Evolutionary conservation across 92 coral and sea anemone species (phyloP).

Genomic region (Isaurus tuberculatus): DNA sequence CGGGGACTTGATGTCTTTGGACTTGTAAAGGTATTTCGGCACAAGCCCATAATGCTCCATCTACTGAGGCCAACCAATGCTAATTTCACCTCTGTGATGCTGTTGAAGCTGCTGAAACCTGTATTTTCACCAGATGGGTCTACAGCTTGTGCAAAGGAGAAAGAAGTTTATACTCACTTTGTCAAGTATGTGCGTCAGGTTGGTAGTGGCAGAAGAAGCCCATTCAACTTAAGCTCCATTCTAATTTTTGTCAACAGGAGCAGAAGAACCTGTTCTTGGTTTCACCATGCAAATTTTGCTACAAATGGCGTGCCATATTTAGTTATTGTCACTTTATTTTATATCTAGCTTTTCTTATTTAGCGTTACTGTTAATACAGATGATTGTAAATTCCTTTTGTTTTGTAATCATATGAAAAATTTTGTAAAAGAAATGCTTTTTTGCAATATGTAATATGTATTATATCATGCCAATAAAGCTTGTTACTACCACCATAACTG

Average conservation of each 20-base stretch:
- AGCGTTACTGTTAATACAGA: too few relatives aligned
- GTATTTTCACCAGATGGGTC: slow-evolving; percentile 47
- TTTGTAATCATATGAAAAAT: too few relatives aligned
- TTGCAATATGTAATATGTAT: too few relatives aligned
- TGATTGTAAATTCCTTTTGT: too few relatives aligned
- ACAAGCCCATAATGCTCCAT: slow-evolving; percentile 43
- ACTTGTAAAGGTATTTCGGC: slow-evolving; percentile 20
- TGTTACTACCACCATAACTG: too few relatives aligned
- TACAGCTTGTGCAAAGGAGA: slow-evolving; percentile 50
- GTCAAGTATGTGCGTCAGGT: slow-evolving; percentile 75
- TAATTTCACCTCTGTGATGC: slow-evolving; percentile 18
- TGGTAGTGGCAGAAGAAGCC: slow-evolving; percentile 71
- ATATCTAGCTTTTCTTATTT: too few relatives aligned
- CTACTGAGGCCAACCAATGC: slow-evolving; percentile 51
- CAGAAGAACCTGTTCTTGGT: slow-evolving; percentile 80
- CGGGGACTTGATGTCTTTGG: slow-evolving; percentile 54
- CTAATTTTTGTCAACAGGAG: slow-evolving; percentile 72
- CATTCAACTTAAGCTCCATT: slow-evolving; percentile 55
- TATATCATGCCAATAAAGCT: too few relatives aligned
- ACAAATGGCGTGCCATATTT: too few relatives aligned
- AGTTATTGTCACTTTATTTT: too few relatives aligned
- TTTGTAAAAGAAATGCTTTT: too few relatives aligned
- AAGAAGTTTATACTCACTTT: slow-evolving; percentile 46
- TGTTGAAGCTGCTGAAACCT: slow-evolving; percentile 40
- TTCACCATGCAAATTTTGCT: slow-evolving; percentile 60